Base-by-base conservation (phyloP, 2,113 vertebrate species). In the Sylvilagus bachmani region DNA sequence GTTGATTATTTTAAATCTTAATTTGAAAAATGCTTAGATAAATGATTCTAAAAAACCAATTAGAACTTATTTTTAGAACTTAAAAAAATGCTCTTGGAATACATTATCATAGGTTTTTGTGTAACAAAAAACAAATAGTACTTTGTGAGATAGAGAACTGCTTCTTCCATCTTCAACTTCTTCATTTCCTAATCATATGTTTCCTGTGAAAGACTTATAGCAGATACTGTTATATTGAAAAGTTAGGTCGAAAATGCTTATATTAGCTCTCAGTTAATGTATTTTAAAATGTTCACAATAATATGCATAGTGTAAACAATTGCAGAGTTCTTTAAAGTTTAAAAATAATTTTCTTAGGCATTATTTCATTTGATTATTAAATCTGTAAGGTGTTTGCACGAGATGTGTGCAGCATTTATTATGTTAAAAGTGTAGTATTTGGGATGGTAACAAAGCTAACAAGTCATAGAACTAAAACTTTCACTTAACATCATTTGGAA, bases 241-340 rank as follows among this genome's bases (percentile, higher is more conserved):
- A n/a, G n/a, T n/a, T n/a, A n/a, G n/a, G n/a, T n/a, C n/a, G n/a
- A n/a, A n/a, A n/a, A n/a, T n/a, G n/a, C n/a, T n/a, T n/a, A n/a
- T n/a, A n/a, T n/a, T n/a, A n/a, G n/a, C n/a, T n/a, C n/a, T n/a
- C n/a, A n/a, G n/a, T n/a, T 69, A 24, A 61, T 24, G 6, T 24
- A 55, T 87, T 69, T 84, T 74, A 38, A 93, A 89, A 58, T 86
- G 29, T 75, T 73, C 38, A 62, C 24, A 79, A 3, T 85, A 88
- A 73, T 38, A 44, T 4, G 55, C 33, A 58, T 31, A 31, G 49
- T 83, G 31, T 66, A 64, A 86, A 75, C 92, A 25, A n/a, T 73
- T 74, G 2, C 64, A 84, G 36, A 67, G 36, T 79, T 12, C 71
- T 93, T 93, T 78, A 82, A 83, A 78, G 70, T 74, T 77, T 93